Conservation (phyloP, 1,140 invertebrate species). For the Acarapis woodi region DNA sequence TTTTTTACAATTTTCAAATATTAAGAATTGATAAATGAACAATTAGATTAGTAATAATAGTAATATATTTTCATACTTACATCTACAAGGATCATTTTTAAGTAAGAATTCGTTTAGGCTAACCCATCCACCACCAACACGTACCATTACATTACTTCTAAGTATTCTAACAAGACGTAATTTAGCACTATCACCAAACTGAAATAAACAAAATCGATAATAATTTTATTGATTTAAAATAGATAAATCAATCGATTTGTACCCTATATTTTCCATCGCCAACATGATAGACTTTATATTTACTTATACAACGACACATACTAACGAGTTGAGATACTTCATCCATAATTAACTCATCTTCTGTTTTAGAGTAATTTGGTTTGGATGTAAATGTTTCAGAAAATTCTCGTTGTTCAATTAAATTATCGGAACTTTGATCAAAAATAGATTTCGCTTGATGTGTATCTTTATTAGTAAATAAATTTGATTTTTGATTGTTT, state of each 20-base stretch:
- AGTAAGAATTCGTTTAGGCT: conserved; percentile 93
- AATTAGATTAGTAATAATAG: too few relatives aligned
- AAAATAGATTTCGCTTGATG: conserved; percentile 91
- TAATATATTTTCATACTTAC: too few relatives aligned
- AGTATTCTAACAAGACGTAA: conserved; percentile 85
- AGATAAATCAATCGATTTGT: conserved; percentile 31
- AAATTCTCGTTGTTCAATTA: conserved; percentile 96
- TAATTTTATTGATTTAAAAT: too few relatives aligned
- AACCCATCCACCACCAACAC: conserved; percentile 98
- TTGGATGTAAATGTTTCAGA: conserved; percentile 81
- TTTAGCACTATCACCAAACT: conserved; percentile 32
- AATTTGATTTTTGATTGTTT: too few relatives aligned
- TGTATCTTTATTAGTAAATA: too few relatives aligned
- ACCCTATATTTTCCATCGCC: conserved; percentile 95
- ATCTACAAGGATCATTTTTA: conserved; percentile 98
- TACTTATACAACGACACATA: conserved; percentile 81
- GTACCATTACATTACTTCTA: conserved; percentile 94
- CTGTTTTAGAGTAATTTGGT: conserved; percentile 51
- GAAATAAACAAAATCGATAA: too few relatives aligned
- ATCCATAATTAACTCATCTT: conserved; percentile 82
- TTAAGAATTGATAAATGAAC: too few relatives aligned
- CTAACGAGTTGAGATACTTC: conserved; percentile 75
- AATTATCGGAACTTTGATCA: conserved; percentile 68
- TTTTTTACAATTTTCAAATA: too few relatives aligned
- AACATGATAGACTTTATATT: conserved; percentile 93